These are phyloP conservation scores for Crotalus horridus DNA, from an alignment of 2,113 vertebrate genomes.

Conservation along the genomic window DNA sequence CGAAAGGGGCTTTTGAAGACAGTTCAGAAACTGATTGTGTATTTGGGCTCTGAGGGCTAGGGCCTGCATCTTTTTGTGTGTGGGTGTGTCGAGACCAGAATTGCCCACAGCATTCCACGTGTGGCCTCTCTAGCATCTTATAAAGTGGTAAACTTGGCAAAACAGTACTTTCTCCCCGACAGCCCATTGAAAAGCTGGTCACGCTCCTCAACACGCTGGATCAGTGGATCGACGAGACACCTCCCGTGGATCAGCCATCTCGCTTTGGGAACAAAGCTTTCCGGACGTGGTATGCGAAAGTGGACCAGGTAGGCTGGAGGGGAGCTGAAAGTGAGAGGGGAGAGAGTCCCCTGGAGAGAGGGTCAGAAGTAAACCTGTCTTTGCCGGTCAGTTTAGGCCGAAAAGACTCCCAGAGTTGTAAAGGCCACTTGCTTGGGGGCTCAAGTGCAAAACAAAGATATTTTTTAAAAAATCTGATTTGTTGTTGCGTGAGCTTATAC, in stretches of 20 bases:
- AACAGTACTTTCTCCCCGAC: slow-evolving; percentile 11
- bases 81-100: too few species aligned
- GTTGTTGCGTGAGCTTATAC: background rate
- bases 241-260: slow-evolving; percentile 91
- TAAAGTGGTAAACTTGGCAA: background rate
- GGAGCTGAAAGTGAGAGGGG: background rate
- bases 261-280: slow-evolving; percentile 98
- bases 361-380: background rate
- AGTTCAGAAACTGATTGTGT: background rate
- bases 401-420: background rate
- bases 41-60: background rate
- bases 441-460: background rate
- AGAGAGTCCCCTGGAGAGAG: background rate
- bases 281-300: slow-evolving; percentile 89
- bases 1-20: background rate
- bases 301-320: slow-evolving; percentile 80
- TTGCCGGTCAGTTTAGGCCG: background rate
- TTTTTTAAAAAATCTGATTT: background rate
- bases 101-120: background rate
- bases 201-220: slow-evolving; percentile 86
- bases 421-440: background rate
- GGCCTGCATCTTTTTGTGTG: background rate
- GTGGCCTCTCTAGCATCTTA: background rate
- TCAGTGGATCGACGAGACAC: slow-evolving; percentile 93
- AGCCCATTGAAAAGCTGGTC: slow-evolving; percentile 88